Evolutionary conservation across 2,113 vertebrate genomes (phyloP), one percentile per base, ranked within the genome.

Genomic region (Gavialis gangeticus): DNA sequence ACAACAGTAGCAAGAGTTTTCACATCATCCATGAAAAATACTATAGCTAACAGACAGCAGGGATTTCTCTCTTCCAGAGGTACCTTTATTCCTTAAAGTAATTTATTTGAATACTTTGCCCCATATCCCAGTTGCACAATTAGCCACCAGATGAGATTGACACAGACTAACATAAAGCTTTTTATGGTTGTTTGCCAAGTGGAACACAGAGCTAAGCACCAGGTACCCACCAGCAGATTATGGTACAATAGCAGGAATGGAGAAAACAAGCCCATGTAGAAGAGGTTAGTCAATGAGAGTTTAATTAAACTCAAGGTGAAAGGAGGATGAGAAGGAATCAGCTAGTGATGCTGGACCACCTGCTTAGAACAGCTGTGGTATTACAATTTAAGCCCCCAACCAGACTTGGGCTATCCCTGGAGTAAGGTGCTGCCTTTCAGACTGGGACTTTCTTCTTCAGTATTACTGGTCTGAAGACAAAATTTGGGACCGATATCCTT

Each of bases 251-350:
- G 79, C 28, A 94, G 12, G 30, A 92, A 63, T 4, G 28, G 21
- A 82, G 12, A 21, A 89, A 92, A 83, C 1, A 93, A 93, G 27
- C 64, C 88, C 15, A 28, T 4, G 4, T 34, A 73, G 13, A 4
- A 77, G 27, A 64, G 14, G 93, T 87, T 90, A 84, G 54, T 25
- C 21, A 69, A 75, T 62, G 21, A 8, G 22, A 2, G 10, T 0
- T 95, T 96, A 93, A 94, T 94, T 84, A 94, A 94, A 81, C 84
- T 77, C 60, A 88, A 27, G 55, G 85, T 21, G 27, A 73, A 92
- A 92, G 57, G 90, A 93, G 87, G 7, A 58, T 24, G 69, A 92
- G 56, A 84, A 96, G 81, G 54, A 75, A 67, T 15, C 25, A 22
- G 1, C 5, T 18, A 86, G 37, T 46, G 89, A 7, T 30, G 21